These are phyloP conservation scores for Plodia interpunctella DNA, from an alignment of 1,140 invertebrate genomes.

Conservation along the genomic window DNA sequence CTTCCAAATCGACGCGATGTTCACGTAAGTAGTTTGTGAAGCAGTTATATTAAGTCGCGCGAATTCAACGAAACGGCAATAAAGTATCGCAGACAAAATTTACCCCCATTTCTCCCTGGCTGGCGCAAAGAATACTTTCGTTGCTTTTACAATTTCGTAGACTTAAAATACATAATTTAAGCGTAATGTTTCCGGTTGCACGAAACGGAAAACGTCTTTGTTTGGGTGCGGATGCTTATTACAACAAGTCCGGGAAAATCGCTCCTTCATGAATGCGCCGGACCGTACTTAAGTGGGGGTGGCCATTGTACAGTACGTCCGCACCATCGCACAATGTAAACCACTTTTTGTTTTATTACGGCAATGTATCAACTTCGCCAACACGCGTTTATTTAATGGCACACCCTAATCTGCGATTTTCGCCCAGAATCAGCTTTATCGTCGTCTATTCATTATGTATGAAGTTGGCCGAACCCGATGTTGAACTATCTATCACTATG, in stretches of 20 bases:
- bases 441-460: constrained; percentile 9
- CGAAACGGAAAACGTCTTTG: constrained; percentile 54
- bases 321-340: constrained; percentile 44
- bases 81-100: constrained; percentile 7
- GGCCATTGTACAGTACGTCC: constrained; percentile 43
- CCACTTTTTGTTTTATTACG: constrained; percentile 55
- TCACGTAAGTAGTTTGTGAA: not conserved
- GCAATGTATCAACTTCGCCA: constrained; percentile 47
- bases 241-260: constrained; percentile 52
- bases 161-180: constrained; percentile 43
- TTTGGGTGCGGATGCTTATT: constrained; percentile 61
- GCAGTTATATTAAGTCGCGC: not conserved
- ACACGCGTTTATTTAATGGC: constrained; percentile 52
- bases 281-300: constrained; percentile 55
- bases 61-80: constrained; percentile 3
- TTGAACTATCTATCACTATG: constrained; percentile 10
- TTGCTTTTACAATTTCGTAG: constrained; percentile 26
- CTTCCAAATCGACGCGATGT: not conserved
- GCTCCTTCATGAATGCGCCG: constrained; percentile 44
- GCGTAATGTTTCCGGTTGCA: constrained; percentile 48
- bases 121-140: not conserved
- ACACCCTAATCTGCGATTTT: constrained; percentile 25
- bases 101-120: not conserved
- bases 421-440: constrained; percentile 9
- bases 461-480: constrained; percentile 3